Evolutionary conservation across 2,113 vertebrate species (phyloP), one percentile per base, ranked within the genome.

Genomic region (Pedetes capensis): DNA sequence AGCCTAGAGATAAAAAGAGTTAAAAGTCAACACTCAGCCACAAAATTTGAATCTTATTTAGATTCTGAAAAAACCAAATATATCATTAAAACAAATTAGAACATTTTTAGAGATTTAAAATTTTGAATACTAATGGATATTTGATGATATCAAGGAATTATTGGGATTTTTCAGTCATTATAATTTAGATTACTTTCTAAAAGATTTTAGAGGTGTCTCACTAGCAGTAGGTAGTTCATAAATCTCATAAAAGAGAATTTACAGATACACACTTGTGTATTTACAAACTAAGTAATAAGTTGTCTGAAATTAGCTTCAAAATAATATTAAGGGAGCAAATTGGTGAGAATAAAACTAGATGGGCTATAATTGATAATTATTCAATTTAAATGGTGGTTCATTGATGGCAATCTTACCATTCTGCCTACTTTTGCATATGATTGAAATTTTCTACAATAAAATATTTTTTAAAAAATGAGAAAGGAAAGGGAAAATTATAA

Each of bases 391-490:
- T 57, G 7, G 51, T 69, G 34, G 29, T n/a, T 82, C 34, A 42
- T 34, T 14, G 3, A 12, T 7, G 20, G 68, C 91, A 12, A 42
- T 44, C 34, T 69, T 22, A 82, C 8, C 72, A 32, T 10, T 89
- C 80, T n/a, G 59, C 11, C 42, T 66, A 69, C 1, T 85, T 69
- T 87, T n/a, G 16, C 20, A 64, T 51, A 88, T 47, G 5, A 76
- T 91, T 83, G 18, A 86, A 93, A 93, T 88, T 72, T 68, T 86
- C 12, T n/a, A 39, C 20, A 66, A 93, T 68, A 75, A 90, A 82
- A 75, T 59, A 0, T 78, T 87, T 42, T 29, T 25, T 22, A 14
- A 42, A 44, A 61, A 39, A 72, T 25, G 3, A 69, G 25, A 17
- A 92, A 75, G 18, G 2, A 66, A 18, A 66, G 1, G 27, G 29